phyloP scores from a whole-genome alignment of 2,113 vertebrate species.

The Leptosomus discolor region DNA sequence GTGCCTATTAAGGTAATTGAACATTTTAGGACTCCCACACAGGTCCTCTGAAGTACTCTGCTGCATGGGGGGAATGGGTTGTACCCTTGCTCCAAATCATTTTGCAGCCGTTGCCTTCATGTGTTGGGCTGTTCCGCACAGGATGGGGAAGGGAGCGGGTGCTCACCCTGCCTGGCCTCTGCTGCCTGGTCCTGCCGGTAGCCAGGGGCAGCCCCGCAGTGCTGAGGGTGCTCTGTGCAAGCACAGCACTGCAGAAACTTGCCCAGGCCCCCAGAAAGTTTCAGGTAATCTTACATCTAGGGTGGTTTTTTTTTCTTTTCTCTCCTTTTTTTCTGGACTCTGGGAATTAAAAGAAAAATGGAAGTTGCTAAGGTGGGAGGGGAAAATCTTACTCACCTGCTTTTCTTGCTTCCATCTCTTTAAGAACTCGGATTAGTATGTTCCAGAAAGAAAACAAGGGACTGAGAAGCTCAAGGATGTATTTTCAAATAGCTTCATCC shows the following conservation, averaged over 20 bases:
- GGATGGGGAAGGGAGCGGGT: fast-evolving
- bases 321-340: background rate
- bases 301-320: background rate
- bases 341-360: background rate
- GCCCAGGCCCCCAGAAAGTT: background rate
- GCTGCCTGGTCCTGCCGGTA: background rate
- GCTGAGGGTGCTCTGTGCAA: fast-evolving
- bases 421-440: background rate
- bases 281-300: background rate
- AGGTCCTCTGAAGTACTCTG: background rate
- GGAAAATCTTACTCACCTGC: background rate
- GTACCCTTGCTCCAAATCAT: background rate
- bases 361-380: background rate
- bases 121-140: fast-evolving
- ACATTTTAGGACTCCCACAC: background rate
- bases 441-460: background rate
- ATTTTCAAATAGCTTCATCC: background rate
- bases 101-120: background rate
- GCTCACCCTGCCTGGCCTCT: background rate
- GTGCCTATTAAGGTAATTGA: background rate
- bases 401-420: background rate
- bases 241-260: background rate
- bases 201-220: fast-evolving
- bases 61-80: too few species aligned
- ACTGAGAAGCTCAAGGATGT: background rate